Percentiles rank a stretch among this genome's conserved stretches.
Evolutionary conservation across 1,140 invertebrate species (phyloP).

Genomic region (Zophobas morio): DNA sequence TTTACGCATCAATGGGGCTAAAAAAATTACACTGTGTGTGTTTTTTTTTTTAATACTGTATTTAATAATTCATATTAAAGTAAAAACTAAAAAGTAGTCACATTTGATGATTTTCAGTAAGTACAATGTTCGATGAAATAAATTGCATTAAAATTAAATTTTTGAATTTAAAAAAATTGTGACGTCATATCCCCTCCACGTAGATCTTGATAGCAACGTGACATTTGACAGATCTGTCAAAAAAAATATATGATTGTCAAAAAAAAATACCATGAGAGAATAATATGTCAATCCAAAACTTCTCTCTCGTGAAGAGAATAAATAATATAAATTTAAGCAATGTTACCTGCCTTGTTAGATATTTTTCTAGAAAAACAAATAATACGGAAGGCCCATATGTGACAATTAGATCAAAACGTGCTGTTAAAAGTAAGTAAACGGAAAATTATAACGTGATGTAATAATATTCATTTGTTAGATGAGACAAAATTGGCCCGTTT

Average conservation of each 20-base stretch:
- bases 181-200: background rate
- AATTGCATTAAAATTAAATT: too few species aligned
- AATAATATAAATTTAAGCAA: slow-evolving; percentile 11
- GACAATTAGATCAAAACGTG: slow-evolving; percentile 55
- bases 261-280: slow-evolving; percentile 2
- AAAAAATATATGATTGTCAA: slow-evolving; percentile 31
- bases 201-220: too few species aligned
- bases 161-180: background rate
- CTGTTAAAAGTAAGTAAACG: slow-evolving; percentile 54
- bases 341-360: slow-evolving; percentile 21
- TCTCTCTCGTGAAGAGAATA: slow-evolving; percentile 23
- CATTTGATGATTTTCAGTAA: too few species aligned
- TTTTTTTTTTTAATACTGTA: too few species aligned
- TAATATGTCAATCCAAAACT: slow-evolving; percentile 52
- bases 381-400: slow-evolving; percentile 59
- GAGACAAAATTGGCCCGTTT: slow-evolving; percentile 61
- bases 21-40: background rate
- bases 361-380: slow-evolving; percentile 61
- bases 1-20: too few species aligned
- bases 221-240: background rate
- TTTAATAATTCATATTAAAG: too few species aligned
- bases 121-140: too few species aligned
- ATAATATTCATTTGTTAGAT: slow-evolving; percentile 54
- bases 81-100: too few species aligned
- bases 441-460: slow-evolving; percentile 35